phyloP scores from a whole-genome alignment of 2,888 invertebrate genomes.

The Andrena fulva region DNA sequence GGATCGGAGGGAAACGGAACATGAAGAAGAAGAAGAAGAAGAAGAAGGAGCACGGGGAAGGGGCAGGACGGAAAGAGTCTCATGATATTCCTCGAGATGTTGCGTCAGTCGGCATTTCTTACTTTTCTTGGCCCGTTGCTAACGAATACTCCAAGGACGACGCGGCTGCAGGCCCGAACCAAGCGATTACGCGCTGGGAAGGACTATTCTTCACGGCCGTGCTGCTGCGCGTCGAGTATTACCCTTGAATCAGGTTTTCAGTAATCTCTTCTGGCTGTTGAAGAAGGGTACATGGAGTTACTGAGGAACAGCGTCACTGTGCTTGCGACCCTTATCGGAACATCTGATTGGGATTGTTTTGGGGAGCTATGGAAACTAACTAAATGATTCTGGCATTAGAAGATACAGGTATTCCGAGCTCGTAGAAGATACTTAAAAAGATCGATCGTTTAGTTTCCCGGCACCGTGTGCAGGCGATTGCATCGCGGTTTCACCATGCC shows the following conservation, averaged over 20 bases:
- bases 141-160: slow-evolving; percentile 58
- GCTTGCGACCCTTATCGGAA: too few species aligned
- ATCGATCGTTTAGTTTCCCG: too few species aligned
- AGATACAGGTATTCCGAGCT: too few species aligned
- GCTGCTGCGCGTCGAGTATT: not conserved
- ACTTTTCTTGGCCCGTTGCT: slow-evolving; percentile 56
- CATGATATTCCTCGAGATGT: slow-evolving; percentile 69
- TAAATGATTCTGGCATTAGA: too few species aligned
- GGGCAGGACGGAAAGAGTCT: slow-evolving; percentile 55
- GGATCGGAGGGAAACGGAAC: slow-evolving; percentile 10
- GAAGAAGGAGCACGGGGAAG: slow-evolving; percentile 6
- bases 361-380: too few species aligned
- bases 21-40: too few species aligned
- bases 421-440: too few species aligned
- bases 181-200: not conserved
- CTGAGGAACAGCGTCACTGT: too few species aligned
- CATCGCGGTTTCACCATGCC: slow-evolving; percentile 25
- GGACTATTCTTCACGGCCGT: slow-evolving; percentile 32
- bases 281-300: too few species aligned
- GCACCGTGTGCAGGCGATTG: slow-evolving; percentile 1
- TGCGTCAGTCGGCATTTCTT: slow-evolving; percentile 69
- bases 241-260: not conserved
- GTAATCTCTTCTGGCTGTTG: too few species aligned
- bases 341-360: too few species aligned
- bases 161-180: not conserved